These are phyloP conservation scores for Monomorium pharaonis DNA, from an alignment of 1,140 invertebrate genomes.

Conservation along the genomic window DNA sequence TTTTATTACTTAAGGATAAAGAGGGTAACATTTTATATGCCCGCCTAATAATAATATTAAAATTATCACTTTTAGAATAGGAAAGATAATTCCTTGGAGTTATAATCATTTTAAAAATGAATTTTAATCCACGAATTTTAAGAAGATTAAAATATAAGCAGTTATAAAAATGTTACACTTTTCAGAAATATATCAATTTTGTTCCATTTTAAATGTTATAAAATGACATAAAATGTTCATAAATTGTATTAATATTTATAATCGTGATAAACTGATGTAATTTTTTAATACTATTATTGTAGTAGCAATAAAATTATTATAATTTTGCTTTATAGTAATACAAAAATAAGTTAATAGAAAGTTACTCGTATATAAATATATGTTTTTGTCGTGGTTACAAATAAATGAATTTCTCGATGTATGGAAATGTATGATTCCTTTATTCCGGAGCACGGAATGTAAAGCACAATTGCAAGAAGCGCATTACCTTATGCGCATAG, in stretches of 20 bases:
- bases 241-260: not conserved
- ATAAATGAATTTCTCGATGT: not conserved
- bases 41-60: not conserved
- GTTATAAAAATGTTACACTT: not conserved
- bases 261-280: not conserved
- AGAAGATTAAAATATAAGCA: not conserved
- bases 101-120: not conserved
- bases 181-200: not conserved
- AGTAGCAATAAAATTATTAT: not conserved
- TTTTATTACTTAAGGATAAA: not conserved
- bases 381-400: not conserved
- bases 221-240: no score
- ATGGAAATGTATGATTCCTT: not conserved
- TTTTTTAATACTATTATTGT: not conserved
- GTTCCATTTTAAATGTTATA: not conserved
- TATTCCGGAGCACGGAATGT: not conserved
- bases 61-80: not conserved
- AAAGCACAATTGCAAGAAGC: not conserved
- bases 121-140: not conserved
- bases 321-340: not conserved
- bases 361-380: not conserved
- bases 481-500: conserved; percentile 23
- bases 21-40: not conserved
- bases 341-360: not conserved
- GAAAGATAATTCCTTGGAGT: not conserved